A percentile compares a stretch with the other conserved stretches of the same genome.
phyloP scores from a whole-genome alignment of 2,797 vertebrate species.

The Kryptolebias ocellatus region DNA sequence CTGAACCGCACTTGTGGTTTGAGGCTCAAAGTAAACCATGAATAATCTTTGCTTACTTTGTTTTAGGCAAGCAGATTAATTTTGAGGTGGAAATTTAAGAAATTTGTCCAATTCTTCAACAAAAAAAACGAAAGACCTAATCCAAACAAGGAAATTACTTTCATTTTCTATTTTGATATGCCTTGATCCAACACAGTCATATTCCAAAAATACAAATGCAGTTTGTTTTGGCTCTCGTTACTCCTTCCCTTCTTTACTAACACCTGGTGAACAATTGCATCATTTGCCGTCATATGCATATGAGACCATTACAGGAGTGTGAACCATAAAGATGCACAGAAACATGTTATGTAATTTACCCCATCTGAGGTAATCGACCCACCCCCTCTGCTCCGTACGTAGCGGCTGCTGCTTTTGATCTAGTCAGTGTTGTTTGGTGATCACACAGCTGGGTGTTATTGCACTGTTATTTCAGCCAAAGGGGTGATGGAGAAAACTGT shows the following conservation, averaged over 20 bases:
- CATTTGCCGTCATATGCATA: slow-evolving; percentile 22
- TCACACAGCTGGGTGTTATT: slow-evolving; percentile 28
- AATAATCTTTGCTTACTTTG: too few species aligned
- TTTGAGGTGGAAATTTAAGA: neutral
- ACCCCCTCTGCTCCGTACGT: slow-evolving; percentile 19
- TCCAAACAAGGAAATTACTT: too few species aligned
- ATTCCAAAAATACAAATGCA: neutral
- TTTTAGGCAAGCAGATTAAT: neutral
- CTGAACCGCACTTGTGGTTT: too few species aligned
- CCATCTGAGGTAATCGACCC: slow-evolving; percentile 53
- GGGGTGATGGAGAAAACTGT: slow-evolving; percentile 14
- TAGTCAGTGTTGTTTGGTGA: slow-evolving; percentile 49
- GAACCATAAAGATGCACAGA: slow-evolving; percentile 34
- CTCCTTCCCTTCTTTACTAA: slow-evolving; percentile 3
- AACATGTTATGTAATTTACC: slow-evolving; percentile 66
- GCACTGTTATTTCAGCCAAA: slow-evolving; percentile 31
- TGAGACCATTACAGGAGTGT: slow-evolving; percentile 6
- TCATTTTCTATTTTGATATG: neutral
- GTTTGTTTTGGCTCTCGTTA: neutral
- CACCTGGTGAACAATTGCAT: slow-evolving; percentile 16
- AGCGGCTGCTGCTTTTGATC: slow-evolving; percentile 51
- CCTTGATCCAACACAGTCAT: neutral
- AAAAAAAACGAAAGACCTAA: too few species aligned
- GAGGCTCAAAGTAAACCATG: too few species aligned
- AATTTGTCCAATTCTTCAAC: neutral